phyloP scores from a whole-genome alignment of 2,888 invertebrate genomes.

The Pelosia muscerda region DNA sequence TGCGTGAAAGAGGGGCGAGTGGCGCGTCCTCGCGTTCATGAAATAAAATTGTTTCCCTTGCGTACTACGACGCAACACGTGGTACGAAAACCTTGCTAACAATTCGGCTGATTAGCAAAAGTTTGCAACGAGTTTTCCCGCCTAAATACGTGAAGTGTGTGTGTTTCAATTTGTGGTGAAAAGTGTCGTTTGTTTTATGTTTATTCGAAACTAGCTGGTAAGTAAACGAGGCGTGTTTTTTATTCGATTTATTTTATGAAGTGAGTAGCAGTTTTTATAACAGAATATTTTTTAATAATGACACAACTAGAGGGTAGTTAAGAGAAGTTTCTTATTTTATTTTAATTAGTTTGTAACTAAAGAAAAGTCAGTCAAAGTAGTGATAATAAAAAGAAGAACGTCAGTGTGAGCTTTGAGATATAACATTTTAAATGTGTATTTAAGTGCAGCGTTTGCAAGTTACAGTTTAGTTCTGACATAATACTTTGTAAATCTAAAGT shows the following conservation, averaged over 20 bases:
- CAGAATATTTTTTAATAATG: not conserved
- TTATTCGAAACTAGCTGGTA: slow-evolving; percentile 52
- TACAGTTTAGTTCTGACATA: not conserved
- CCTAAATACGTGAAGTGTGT: slow-evolving; percentile 62
- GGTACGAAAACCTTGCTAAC: slow-evolving; percentile 69
- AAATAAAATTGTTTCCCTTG: slow-evolving; percentile 67
- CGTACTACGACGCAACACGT: slow-evolving; percentile 71
- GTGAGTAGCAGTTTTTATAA: not conserved
- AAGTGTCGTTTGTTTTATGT: slow-evolving; percentile 58
- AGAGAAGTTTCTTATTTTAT: not conserved
- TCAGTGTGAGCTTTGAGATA: not conserved
- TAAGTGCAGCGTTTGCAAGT: not conserved
- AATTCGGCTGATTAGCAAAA: slow-evolving; percentile 69
- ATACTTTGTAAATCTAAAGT: not conserved
- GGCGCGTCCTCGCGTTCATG: slow-evolving; percentile 63
- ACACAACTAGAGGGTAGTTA: not conserved
- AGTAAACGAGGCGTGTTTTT: slow-evolving; percentile 26
- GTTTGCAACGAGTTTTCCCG: slow-evolving; percentile 52
- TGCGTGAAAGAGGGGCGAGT: slow-evolving; percentile 70
- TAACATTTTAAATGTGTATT: not conserved
- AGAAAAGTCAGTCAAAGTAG: not conserved
- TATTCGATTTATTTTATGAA: not conserved
- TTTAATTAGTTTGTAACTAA: not conserved
- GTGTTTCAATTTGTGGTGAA: slow-evolving; percentile 57
- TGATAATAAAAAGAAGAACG: not conserved